Evolutionary conservation across 2,888 invertebrate genomes (phyloP).

Genomic region (Sepioteuthis lessoniana): DNA sequence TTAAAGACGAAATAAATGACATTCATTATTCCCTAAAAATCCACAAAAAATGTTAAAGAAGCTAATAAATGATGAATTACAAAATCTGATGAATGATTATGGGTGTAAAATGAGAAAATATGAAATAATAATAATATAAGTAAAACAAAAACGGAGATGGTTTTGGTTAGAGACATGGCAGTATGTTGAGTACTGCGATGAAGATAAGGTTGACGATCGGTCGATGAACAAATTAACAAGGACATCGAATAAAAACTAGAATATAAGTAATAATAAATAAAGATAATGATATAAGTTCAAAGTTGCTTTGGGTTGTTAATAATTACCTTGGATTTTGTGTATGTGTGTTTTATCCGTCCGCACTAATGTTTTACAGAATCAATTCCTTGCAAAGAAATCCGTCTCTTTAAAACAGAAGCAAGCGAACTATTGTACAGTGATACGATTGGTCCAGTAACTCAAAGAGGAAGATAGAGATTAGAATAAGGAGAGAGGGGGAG

Average conservation of each 20-base stretch:
- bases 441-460: neutral
- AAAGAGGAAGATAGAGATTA: neutral
- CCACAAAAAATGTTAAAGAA: neutral
- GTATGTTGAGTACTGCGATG: neutral
- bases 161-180: too few relatives aligned
- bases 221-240: neutral
- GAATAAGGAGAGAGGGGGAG: neutral
- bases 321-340: neutral
- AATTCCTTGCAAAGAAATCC: neutral
- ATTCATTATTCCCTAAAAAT: neutral
- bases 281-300: neutral
- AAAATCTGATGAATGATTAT: neutral
- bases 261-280: neutral
- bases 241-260: neutral
- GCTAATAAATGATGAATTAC: neutral
- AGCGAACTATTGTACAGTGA: neutral
- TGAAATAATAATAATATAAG: neutral
- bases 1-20: neutral
- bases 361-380: neutral
- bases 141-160: neutral
- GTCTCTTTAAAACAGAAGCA: neutral
- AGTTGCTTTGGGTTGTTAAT: neutral
- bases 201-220: neutral
- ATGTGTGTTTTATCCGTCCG: neutral
- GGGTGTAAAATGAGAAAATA: neutral